A percentile compares a stretch with the other conserved stretches of the same genome.
Conservation (phyloP, 2,113 vertebrate species). For the Andinoacara biseriatus region DNA sequence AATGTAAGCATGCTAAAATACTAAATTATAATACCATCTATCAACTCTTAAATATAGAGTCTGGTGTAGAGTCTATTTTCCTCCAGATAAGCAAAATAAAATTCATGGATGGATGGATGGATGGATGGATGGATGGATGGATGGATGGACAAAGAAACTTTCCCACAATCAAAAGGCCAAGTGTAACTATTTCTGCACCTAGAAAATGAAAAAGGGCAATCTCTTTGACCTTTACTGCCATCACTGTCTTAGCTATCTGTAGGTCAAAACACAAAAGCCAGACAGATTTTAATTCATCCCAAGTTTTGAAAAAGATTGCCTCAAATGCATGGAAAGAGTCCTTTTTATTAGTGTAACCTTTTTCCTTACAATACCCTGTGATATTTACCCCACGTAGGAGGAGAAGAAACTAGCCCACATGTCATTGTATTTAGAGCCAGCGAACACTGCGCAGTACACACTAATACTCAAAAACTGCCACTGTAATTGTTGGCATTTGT, state of each 20-base stretch:
- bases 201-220: background rate
- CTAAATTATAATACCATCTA: background rate
- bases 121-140: too few relatives aligned
- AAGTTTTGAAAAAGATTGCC: conserved; percentile 19
- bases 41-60: background rate
- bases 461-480: background rate
- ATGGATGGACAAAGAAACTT: background rate
- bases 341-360: conserved; percentile 53
- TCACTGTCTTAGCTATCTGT: background rate
- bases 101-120: too few relatives aligned
- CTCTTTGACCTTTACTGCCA: conserved; percentile 42
- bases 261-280: conserved; percentile 19
- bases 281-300: conserved; percentile 7
- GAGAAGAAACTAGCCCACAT: background rate
- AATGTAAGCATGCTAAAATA: background rate
- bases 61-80: background rate
- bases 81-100: too few relatives aligned
- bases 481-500: conserved; percentile 10
- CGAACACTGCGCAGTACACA: background rate
- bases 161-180: background rate
- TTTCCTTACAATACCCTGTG: conserved; percentile 50
- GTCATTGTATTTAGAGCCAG: conserved; percentile 11
- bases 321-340: background rate
- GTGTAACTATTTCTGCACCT: conserved; percentile 12
- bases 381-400: conserved; percentile 5